These are phyloP conservation scores for Microtus oregoni DNA, from an alignment of 2,113 vertebrate species.

Conservation along the genomic window DNA sequence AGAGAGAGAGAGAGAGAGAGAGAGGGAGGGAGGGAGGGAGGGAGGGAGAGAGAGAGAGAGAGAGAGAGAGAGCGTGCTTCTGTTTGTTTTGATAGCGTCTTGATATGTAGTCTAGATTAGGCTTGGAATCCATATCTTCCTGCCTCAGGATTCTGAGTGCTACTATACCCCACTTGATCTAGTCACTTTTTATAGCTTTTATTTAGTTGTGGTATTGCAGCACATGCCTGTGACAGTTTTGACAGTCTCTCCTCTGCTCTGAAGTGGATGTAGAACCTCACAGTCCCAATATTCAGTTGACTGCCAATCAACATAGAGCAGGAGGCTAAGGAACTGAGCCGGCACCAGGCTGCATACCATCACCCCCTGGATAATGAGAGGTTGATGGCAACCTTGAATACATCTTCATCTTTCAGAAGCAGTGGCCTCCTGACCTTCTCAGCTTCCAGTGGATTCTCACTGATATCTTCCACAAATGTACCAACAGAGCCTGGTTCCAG, in stretches of 20 bases:
- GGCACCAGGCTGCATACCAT: not conserved
- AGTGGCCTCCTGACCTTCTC: not conserved
- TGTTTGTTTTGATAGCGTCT: not conserved
- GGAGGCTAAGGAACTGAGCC: not conserved
- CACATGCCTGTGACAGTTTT: no score
- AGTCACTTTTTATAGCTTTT: not conserved
- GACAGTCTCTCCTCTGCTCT: no score
- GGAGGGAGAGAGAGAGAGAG: no score
- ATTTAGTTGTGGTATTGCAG: not conserved
- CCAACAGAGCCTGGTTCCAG: not conserved
- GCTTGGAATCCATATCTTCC: not conserved
- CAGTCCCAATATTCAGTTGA: not conserved
- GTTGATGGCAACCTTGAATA: not conserved
- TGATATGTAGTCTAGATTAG: no score
- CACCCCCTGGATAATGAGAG: not conserved
- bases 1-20: no score
- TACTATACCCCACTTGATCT: not conserved
- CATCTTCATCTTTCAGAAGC: not conserved
- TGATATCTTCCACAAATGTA: not conserved
- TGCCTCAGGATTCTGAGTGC: not conserved
- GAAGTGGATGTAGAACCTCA: no score
- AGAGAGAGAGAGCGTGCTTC: not conserved
- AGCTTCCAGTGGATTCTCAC: not conserved
- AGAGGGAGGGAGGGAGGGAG: no score
- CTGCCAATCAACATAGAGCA: not conserved